Evolutionary conservation across 2,888 invertebrate species (phyloP), one percentile per base, ranked within the genome.

Genomic region (Linnaemya tessellans): DNA sequence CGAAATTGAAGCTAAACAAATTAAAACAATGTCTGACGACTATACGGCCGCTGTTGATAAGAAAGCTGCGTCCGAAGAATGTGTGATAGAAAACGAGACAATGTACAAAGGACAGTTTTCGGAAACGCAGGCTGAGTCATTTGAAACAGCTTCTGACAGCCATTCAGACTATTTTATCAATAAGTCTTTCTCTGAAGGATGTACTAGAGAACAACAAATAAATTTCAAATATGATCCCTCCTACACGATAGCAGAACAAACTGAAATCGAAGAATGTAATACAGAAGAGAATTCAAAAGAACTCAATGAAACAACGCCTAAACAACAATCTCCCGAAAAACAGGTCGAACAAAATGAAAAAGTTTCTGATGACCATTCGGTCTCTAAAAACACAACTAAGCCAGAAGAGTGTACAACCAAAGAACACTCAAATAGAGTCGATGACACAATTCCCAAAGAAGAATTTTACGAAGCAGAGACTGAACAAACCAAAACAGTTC

Each of bases 401-500:
- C 5, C n/a, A 1, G 46, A n/a, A n/a, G n/a, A n/a, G 7, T n/a
- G n/a, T 49, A 10, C 30, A 30, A 30, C 1, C 25, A 25, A 56
- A 56, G 22, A 25, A 13, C 56, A 25, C 5, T 9, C 9, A n/a
- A 30, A 0, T 22, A n/a, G 0, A 56, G 2, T 10, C 0, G 20
- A 35, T 11, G 49, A 46, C 13, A 43, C 22, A 3, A 41, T 18
- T 71, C 1, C 15, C 0, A 15, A 15, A 8, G 25, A 15, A n/a
- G 1, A 38, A 1, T 13, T 5, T 22, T 41, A 4, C 3, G 25
- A 43, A 70, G n/a, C 25, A 56, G 41, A 70, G 5, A 7, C 56
- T 11, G 4, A 70, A 11, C 56, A 62, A 74, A 22, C 1, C 62
- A 11, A 70, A 56, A n/a, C 11, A 56, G 25, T 41, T 56, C 15